Evolutionary conservation across 2,113 vertebrate genomes (phyloP).

Genomic region (Hippocampus abdominalis): DNA sequence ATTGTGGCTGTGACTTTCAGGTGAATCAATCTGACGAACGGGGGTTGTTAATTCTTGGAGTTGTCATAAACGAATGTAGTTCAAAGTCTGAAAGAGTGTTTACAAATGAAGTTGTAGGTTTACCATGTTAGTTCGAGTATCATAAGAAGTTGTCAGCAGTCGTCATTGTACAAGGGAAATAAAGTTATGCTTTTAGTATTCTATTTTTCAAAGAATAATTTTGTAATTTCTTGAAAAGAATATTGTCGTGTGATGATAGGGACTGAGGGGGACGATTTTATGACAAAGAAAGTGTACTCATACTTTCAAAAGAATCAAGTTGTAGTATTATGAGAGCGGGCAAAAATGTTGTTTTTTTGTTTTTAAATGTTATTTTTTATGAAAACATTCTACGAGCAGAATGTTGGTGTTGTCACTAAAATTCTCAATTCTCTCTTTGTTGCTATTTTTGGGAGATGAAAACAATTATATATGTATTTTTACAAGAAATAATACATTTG

Average conservation of each 20-base stretch:
- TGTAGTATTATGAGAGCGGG: not conserved
- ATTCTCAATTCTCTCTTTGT: too few relatives aligned
- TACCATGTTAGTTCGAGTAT: not conserved
- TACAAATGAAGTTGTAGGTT: not conserved
- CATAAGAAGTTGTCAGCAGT: not conserved
- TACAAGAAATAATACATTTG: too few relatives aligned
- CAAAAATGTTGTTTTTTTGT: not conserved
- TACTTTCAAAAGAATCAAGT: not conserved
- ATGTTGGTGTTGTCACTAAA: too few relatives aligned
- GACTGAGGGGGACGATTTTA: not conserved
- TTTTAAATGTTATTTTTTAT: too few relatives aligned
- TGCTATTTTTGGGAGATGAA: too few relatives aligned
- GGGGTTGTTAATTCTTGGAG: not conserved
- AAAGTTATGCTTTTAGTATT: not conserved
- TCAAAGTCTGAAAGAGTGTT: not conserved
- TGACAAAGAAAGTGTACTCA: not conserved
- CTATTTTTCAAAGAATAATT: not conserved
- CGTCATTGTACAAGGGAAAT: not conserved
- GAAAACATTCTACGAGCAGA: too few relatives aligned
- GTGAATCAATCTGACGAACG: not conserved
- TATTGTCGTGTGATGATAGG: too few relatives aligned
- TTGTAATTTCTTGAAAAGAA: not conserved
- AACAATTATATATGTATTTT: too few relatives aligned
- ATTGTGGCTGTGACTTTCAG: not conserved
- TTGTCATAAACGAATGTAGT: not conserved